These are phyloP conservation scores for Amphilophus citrinellus DNA, from an alignment of 2,113 vertebrate species.

Conservation along the genomic window DNA sequence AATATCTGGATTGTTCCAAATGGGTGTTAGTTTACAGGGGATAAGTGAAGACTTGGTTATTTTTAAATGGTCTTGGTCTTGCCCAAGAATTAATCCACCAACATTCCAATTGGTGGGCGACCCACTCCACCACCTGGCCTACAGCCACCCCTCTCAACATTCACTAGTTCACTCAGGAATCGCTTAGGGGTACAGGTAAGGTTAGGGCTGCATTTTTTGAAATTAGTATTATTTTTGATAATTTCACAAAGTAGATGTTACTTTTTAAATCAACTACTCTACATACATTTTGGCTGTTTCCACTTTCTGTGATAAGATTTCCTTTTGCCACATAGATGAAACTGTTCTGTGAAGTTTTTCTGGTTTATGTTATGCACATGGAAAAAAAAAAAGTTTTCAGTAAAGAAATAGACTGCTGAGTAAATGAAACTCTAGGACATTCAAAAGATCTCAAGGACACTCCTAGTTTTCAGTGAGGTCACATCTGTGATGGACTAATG, in stretches of 20 bases:
- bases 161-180: background rate
- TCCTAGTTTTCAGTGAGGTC: slow-evolving; percentile 53
- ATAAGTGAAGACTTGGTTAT: no score
- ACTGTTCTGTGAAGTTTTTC: background rate
- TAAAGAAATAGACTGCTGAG: background rate
- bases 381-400: background rate
- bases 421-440: slow-evolving; percentile 10
- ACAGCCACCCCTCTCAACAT: background rate
- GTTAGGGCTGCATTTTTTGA: background rate
- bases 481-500: slow-evolving; percentile 53
- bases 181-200: background rate
- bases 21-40: no score
- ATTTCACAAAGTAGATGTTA: background rate
- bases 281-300: background rate
- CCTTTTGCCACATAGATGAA: background rate
- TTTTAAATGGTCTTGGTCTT: no score
- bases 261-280: background rate
- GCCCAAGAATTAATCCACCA: background rate
- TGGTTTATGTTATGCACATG: background rate
- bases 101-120: background rate
- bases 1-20: no score
- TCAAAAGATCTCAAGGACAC: slow-evolving; percentile 60
- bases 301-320: background rate
- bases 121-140: background rate
- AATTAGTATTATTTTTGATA: no score